Conservation (phyloP, 2,113 vertebrate genomes). For the Odontophorus gujanensis region DNA sequence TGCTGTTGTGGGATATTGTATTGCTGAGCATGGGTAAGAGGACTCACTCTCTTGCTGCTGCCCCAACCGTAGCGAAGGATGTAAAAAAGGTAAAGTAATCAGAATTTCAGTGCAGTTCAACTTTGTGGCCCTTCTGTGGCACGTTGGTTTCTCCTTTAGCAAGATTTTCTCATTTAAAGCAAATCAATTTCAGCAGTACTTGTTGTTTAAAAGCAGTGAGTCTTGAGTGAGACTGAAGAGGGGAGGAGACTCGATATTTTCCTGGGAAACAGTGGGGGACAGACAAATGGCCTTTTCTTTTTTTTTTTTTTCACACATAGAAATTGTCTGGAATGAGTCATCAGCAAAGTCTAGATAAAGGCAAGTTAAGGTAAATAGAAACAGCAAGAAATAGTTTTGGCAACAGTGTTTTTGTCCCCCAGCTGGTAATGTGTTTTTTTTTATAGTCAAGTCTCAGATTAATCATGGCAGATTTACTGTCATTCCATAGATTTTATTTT, state of each 20-base stretch:
- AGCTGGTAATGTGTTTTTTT: not conserved
- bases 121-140: constrained; percentile 16
- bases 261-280: not conserved
- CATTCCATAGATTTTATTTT: not conserved
- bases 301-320: not conserved
- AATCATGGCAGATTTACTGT: constrained; percentile 36
- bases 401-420: not conserved
- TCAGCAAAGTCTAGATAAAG: not conserved
- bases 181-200: not conserved
- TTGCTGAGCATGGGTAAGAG: not conserved
- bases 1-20: constrained; percentile 50
- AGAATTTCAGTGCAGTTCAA: constrained; percentile 32
- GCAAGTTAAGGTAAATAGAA: not conserved
- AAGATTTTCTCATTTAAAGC: constrained; percentile 20
- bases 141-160: not conserved
- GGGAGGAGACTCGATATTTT: not conserved
- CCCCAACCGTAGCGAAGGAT: not conserved
- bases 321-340: not conserved
- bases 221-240: not conserved
- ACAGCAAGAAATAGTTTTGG: not conserved
- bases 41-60: constrained; percentile 20
- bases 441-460: not conserved
- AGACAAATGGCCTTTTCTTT: rapidly evolving
- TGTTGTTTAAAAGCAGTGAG: not conserved
- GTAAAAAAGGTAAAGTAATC: constrained; percentile 41